Evolutionary conservation across 1,140 invertebrate genomes (phyloP), one percentile per base, ranked within the genome.

Genomic region (Conus betulinus): DNA sequence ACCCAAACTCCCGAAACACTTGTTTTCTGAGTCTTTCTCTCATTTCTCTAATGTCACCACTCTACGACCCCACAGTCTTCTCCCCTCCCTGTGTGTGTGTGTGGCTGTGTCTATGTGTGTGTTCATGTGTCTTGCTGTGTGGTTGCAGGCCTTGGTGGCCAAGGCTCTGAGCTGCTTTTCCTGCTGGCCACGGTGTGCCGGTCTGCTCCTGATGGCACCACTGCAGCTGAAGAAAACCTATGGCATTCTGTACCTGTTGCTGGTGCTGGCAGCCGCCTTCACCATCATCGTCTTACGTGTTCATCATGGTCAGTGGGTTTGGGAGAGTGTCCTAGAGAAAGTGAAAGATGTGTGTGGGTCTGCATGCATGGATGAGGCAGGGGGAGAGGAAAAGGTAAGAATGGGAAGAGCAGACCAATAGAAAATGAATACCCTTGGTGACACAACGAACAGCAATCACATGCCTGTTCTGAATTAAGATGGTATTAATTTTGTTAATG

Each of bases 111-210:
- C 3, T 74, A 20, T 23, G n/a, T 74, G 20, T 25, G 20, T 74
- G n/a, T 74, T 74, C 13, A 67, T 67, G 13, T 67, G 13, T 67
- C 20, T n/a, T 74, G 39, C 39, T 39, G 39, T 39, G 25, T 39
- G 27, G 39, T 78, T 78, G 76, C 79, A 81, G 79, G 79, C 23
- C 13, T 5, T 15, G 8, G 10, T 15, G 51, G 5, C 8, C 5
- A 7, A 5, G 6, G 53, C 10, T 53, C 79, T 27, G 79, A 81
- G 79, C 13, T 81, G 79, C 15, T 25, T 20, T 81, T 81, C 17
- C 79, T 81, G 39, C 51, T 81, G 79, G 79, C 79, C 20, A 53
- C 79, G 53, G 79, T 23, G 39, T 81, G 39, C 53, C n/a, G 79
- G 13, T 5, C 15, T 81, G 79, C 51, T 81, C 52, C 79, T 81